Evolutionary conservation across 2,113 vertebrate species (phyloP).

Genomic region (Dipodomys ordii): DNA sequence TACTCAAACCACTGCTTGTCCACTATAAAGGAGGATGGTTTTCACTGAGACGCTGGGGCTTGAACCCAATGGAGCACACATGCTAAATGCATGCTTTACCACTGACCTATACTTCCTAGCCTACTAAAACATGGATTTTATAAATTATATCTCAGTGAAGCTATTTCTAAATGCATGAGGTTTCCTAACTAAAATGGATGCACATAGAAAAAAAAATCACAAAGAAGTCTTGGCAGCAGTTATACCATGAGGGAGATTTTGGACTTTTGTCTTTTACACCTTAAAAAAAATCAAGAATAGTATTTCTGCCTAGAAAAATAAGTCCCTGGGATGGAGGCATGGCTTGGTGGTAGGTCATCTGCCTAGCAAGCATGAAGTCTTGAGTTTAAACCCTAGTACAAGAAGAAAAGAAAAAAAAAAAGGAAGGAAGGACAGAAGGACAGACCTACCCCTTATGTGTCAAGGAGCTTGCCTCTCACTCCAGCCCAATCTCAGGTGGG

Average conservation of each 20-base stretch:
- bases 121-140: background rate
- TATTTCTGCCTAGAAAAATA: conserved; percentile 14
- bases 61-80: background rate
- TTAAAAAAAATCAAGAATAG: background rate
- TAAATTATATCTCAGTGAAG: background rate
- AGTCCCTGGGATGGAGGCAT: background rate
- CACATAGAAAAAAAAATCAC: background rate
- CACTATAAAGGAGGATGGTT: background rate
- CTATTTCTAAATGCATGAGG: background rate
- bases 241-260: background rate
- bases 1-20: background rate
- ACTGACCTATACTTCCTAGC: background rate
- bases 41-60: background rate
- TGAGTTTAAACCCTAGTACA: too few species aligned
- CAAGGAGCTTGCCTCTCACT: background rate
- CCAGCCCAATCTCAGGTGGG: background rate
- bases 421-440: too few species aligned
- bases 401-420: too few species aligned
- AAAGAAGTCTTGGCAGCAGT: background rate
- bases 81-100: background rate
- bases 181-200: background rate
- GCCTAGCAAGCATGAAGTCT: too few species aligned
- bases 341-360: too few species aligned
- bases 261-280: background rate
- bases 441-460: too few species aligned